Evolutionary conservation across 2,888 invertebrate genomes (phyloP).

Genomic region (Oscheius sp.): DNA sequence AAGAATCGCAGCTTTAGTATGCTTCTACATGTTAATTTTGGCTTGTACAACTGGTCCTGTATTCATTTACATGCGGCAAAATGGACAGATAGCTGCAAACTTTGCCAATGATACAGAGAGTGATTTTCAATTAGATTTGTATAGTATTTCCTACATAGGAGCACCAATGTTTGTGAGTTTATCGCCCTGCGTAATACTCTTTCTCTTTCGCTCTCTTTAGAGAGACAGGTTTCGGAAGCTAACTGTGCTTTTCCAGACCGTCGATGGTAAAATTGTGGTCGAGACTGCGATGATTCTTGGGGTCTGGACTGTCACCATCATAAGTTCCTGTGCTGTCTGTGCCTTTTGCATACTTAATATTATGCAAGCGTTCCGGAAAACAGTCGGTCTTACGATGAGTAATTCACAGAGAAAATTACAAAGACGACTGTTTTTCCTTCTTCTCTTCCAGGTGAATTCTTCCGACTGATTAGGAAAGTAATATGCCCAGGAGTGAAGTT

Average conservation of each 20-base stretch:
- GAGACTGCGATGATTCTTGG: slow-evolving; percentile 12
- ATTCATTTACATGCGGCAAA: slow-evolving; percentile 7
- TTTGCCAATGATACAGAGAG: background rate
- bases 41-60: slow-evolving; percentile 5
- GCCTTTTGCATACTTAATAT: slow-evolving; percentile 23
- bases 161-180: slow-evolving; percentile 28
- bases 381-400: background rate
- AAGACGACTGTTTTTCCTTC: slow-evolving; percentile 3
- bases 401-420: slow-evolving; percentile 3
- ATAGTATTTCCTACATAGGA: slow-evolving; percentile 15
- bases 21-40: background rate
- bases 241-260: background rate
- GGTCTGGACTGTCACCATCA: slow-evolving; percentile 9
- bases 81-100: background rate
- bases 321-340: background rate
- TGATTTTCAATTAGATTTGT: background rate
- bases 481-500: no score
- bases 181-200: background rate
- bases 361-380: background rate
- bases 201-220: no score
- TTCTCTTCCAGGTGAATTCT: slow-evolving; percentile 4
- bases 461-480: no score
- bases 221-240: no score
- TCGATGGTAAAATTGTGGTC: background rate
- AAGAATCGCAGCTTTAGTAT: background rate